These are phyloP conservation scores for Palythoa grandis DNA, from an alignment of 92 coral and sea anemone genomes.

Conservation along the genomic window DNA sequence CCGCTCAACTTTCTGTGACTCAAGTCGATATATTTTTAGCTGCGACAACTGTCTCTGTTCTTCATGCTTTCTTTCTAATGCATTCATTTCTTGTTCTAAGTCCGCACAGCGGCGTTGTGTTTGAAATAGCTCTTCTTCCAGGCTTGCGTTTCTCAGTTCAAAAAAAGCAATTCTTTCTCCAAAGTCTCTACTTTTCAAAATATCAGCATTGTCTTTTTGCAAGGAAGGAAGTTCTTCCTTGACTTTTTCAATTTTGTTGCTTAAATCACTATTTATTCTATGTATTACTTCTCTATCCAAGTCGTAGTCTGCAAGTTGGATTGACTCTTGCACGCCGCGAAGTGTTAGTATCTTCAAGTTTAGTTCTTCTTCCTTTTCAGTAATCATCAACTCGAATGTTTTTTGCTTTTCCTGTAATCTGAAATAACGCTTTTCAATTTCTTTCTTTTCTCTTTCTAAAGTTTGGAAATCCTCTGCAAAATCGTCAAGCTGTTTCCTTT, in stretches of 20 bases:
- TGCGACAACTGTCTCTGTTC: slow-evolving; percentile 8
- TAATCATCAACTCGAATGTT: slow-evolving; percentile 35
- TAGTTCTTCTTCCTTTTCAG: slow-evolving; percentile 56
- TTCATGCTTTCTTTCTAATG: slow-evolving; percentile 29
- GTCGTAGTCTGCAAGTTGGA: background rate
- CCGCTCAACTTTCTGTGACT: slow-evolving; percentile 35
- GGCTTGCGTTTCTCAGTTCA: background rate
- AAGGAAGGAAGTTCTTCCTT: slow-evolving; percentile 30
- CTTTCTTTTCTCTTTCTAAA: slow-evolving; percentile 22
- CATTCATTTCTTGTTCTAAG: background rate
- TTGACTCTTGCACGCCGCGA: slow-evolving; percentile 24
- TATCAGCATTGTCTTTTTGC: slow-evolving; percentile 38
- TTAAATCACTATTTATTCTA: slow-evolving; percentile 28
- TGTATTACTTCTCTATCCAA: slow-evolving; percentile 13
- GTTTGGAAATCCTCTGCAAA: slow-evolving; percentile 41
- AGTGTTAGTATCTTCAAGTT: slow-evolving; percentile 37
- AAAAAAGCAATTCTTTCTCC: slow-evolving; percentile 3
- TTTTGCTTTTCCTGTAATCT: slow-evolving; percentile 46
- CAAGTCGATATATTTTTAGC: slow-evolving; percentile 47
- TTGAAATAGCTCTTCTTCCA: slow-evolving; percentile 10
- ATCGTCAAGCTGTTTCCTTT: slow-evolving; percentile 12
- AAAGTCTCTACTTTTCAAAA: background rate
- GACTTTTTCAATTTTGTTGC: slow-evolving; percentile 20
- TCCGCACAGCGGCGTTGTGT: background rate
- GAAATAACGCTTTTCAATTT: slow-evolving; percentile 17